Evolutionary conservation across 23 tunicate species (phyloP).

Genomic region (Halocynthia roretzi): DNA sequence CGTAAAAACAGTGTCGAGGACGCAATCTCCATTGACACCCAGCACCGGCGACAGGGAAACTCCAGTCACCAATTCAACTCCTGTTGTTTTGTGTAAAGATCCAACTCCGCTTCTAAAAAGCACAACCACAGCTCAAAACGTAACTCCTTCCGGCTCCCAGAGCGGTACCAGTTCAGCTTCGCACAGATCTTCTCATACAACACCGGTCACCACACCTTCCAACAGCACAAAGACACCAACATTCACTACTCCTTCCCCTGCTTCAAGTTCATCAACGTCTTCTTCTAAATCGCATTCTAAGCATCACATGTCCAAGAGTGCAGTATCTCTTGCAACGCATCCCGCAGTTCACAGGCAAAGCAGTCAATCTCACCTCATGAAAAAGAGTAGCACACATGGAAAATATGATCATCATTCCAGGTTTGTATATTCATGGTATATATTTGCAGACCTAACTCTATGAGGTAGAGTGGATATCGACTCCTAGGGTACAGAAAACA

Average conservation of each 20-base stretch:
- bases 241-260: slow-evolving; percentile 27
- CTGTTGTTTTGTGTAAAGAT: neutral
- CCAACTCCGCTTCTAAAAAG: neutral
- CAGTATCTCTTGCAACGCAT: neutral
- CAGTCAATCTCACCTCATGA: neutral
- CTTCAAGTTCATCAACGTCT: slow-evolving; percentile 15
- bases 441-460: no score
- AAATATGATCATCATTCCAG: neutral
- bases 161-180: neutral
- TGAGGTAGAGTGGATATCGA: no score
- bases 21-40: slow-evolving; percentile 7
- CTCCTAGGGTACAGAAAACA: no score
- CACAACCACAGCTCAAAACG: neutral
- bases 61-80: neutral
- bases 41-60: neutral
- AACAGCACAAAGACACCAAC: slow-evolving; percentile 5
- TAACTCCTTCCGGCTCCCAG: neutral
- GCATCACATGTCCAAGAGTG: neutral
- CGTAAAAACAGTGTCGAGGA: neutral
- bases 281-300: slow-evolving; percentile 15
- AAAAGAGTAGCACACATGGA: neutral
- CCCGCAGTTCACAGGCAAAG: neutral
- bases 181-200: neutral
- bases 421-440: neutral
- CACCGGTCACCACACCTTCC: slow-evolving; percentile 1